Evolutionary conservation across 2,888 invertebrate genomes (phyloP).

Genomic region (Hemicrepidius hirtus): DNA sequence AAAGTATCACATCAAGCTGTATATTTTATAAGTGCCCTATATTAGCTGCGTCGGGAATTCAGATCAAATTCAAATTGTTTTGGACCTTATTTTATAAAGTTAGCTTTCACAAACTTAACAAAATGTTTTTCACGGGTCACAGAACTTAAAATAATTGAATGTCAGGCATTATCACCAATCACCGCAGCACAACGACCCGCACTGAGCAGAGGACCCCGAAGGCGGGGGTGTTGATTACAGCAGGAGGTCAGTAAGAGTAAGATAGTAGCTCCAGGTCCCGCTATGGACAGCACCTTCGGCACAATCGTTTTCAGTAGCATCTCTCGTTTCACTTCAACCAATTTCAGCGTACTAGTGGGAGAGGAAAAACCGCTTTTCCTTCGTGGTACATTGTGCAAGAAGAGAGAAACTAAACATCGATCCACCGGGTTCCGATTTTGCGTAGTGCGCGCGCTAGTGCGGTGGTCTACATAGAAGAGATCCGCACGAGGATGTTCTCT

Average conservation of each 20-base stretch:
- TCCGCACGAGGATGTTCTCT: conserved; percentile 35
- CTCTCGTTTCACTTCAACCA: conserved; percentile 39
- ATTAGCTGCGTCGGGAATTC: not conserved
- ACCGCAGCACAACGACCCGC: conserved; percentile 56
- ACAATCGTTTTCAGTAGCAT: conserved; percentile 43
- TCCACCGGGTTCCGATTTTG: conserved; percentile 57
- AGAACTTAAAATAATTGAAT: conserved; percentile 45
- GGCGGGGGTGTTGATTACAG: conserved; percentile 57
- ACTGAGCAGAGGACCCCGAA: conserved; percentile 45
- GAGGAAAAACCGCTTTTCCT: conserved; percentile 41
- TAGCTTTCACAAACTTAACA: conserved; percentile 9
- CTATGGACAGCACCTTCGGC: conserved; percentile 34
- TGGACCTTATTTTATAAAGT: not conserved
- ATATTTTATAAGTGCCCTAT: not conserved
- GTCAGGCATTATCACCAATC: conserved; percentile 58
- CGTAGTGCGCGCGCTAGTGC: conserved; percentile 57
- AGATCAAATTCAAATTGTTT: not conserved
- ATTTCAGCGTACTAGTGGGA: conserved; percentile 4
- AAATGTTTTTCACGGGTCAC: conserved; percentile 37
- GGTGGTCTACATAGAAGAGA: conserved; percentile 53
- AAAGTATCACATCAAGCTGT: conserved; percentile 8
- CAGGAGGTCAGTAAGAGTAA: conserved; percentile 59
- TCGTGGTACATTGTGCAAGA: conserved; percentile 42
- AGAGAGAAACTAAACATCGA: conserved; percentile 55
- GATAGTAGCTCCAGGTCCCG: conserved; percentile 60